Percentiles rank a stretch among this genome's conserved stretches.
Conservation (phyloP, 2,888 invertebrate genomes). For the Ectemnius lituratus region DNA sequence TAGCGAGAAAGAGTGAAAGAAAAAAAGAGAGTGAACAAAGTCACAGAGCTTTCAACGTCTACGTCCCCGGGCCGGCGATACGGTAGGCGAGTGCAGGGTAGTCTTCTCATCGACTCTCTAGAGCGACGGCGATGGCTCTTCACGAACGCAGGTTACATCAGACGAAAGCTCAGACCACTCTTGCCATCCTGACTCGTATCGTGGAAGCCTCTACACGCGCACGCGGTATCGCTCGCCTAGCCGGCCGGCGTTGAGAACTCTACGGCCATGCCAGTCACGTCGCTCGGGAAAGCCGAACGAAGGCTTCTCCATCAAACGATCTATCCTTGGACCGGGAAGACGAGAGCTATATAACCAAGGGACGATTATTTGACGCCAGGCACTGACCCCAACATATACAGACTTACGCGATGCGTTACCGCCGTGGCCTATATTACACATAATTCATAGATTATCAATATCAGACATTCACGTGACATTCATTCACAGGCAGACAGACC, state of each 20-base stretch:
- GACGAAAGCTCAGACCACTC: slow-evolving; percentile 15
- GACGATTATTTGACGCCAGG: slow-evolving; percentile 46
- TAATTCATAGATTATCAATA: slow-evolving; percentile 21
- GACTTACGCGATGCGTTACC: slow-evolving; percentile 38
- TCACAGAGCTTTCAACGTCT: slow-evolving; percentile 70
- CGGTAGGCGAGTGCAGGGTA: slow-evolving; percentile 56
- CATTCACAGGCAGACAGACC: slow-evolving; percentile 20
- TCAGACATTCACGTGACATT: not conserved
- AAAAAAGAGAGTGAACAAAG: slow-evolving; percentile 20
- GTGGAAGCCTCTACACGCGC: not conserved
- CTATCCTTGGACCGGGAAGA: slow-evolving; percentile 36
- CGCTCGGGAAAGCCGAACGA: slow-evolving; percentile 38
- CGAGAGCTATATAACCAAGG: slow-evolving; percentile 29
- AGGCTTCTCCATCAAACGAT: slow-evolving; percentile 41
- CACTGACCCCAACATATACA: slow-evolving; percentile 21
- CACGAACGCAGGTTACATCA: slow-evolving; percentile 13
- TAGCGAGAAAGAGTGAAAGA: slow-evolving; percentile 24
- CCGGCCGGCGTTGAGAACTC: slow-evolving; percentile 69
- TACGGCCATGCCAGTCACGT: slow-evolving; percentile 39
- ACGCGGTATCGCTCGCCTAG: slow-evolving; percentile 71
- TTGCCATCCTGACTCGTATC: too few relatives aligned
- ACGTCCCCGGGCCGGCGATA: slow-evolving; percentile 75
- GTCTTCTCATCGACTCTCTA: slow-evolving; percentile 29
- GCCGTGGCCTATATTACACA: slow-evolving; percentile 62
- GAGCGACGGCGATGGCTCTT: slow-evolving; percentile 24